These are phyloP conservation scores for Pedionomus torquatus DNA, from an alignment of 2,113 vertebrate genomes.

Conservation along the genomic window DNA sequence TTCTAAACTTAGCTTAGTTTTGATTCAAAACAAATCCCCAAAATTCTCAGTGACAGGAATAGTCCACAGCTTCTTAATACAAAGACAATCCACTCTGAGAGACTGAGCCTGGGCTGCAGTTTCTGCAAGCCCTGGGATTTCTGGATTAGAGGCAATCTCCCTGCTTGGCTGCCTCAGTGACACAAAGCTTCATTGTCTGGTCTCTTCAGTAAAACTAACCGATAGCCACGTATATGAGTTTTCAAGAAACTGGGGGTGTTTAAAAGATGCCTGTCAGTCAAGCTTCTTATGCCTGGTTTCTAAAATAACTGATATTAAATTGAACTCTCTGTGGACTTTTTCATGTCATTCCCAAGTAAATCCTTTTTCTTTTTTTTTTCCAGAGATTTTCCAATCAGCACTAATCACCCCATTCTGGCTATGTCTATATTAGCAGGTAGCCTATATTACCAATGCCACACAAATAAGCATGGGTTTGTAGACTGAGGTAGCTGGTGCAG, in stretches of 20 bases:
- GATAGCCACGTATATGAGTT: neutral
- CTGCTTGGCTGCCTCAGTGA: conserved; percentile 34
- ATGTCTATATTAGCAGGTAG: neutral
- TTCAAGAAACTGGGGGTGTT: neutral
- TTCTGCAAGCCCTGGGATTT: conserved; percentile 51
- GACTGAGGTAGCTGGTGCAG: neutral
- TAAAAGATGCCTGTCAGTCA: conserved; percentile 11
- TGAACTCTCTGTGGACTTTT: neutral
- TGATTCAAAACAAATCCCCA: conserved; percentile 29
- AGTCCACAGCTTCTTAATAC: conserved; percentile 22
- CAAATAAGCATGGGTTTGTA: neutral
- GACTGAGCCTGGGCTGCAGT: neutral
- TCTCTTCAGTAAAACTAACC: conserved; percentile 18
- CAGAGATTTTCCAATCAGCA: neutral
- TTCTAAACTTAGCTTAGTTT: conserved; percentile 27
- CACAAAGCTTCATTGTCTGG: neutral
- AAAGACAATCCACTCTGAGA: conserved; percentile 25
- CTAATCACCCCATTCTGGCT: neutral
- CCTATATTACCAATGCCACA: neutral
- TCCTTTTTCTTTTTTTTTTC: accelerated
- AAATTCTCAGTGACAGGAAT: neutral
- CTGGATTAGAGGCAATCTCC: conserved; percentile 63
- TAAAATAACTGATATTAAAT: neutral
- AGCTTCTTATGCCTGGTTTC: neutral
- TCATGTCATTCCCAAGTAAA: neutral